phyloP scores from a whole-genome alignment of 2,797 vertebrate species.

The Scyliorhinus canicula region DNA sequence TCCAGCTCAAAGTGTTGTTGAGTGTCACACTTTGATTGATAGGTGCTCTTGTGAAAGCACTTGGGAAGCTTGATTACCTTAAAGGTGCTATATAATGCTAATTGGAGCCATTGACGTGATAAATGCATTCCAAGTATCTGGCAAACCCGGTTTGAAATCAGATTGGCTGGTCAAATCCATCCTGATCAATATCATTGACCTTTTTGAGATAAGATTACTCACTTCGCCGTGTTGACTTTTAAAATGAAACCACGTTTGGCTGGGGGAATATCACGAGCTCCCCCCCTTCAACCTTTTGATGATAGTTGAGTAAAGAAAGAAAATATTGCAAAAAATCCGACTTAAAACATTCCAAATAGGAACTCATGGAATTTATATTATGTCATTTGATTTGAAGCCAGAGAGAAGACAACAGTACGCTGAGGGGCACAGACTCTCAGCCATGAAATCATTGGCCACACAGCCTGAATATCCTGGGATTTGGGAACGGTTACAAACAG shows the following conservation, averaged over 20 bases:
- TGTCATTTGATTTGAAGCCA: too few relatives aligned
- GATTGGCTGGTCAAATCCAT: background rate
- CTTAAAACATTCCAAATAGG: background rate
- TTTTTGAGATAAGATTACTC: background rate
- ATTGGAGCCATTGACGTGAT: background rate
- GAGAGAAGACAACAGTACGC: background rate
- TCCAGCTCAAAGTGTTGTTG: too few relatives aligned
- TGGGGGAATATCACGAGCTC: background rate
- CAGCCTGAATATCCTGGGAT: background rate
- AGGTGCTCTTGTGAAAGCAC: background rate
- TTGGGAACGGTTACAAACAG: background rate
- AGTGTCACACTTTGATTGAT: background rate
- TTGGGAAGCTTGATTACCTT: background rate
- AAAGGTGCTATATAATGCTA: background rate
- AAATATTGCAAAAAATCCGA: background rate
- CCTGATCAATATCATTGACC: background rate
- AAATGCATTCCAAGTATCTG: background rate
- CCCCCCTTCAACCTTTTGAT: background rate
- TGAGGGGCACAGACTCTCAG: too few relatives aligned
- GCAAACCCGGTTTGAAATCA: background rate
- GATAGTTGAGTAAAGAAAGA: background rate
- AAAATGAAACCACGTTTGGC: background rate
- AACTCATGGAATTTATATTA: too few relatives aligned
- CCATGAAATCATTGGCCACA: background rate
- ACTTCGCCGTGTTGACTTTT: background rate